These are phyloP conservation scores for Halichoeres trimaculatus DNA, from an alignment of 2,113 vertebrate genomes.

Conservation along the genomic window DNA sequence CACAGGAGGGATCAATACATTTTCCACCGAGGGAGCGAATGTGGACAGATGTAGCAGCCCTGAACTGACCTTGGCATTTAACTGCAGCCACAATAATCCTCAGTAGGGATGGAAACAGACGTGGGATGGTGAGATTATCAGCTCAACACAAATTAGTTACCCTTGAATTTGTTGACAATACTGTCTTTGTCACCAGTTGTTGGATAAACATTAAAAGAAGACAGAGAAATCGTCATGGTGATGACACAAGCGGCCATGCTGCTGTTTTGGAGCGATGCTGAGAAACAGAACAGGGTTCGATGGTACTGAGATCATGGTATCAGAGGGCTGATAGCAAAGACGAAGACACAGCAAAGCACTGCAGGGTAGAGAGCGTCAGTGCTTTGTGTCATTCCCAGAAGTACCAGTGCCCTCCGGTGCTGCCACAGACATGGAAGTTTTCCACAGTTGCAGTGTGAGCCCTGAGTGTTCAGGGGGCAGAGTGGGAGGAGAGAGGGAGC, in stretches of 20 bases:
- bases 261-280: not conserved
- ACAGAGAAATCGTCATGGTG: not conserved
- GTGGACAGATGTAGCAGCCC: not conserved
- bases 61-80: constrained; percentile 71
- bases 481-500: no score
- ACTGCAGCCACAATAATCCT: constrained; percentile 49
- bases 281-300: not conserved
- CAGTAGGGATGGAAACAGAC: constrained; percentile 41
- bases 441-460: no score
- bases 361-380: no score
- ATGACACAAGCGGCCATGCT: not conserved
- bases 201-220: not conserved
- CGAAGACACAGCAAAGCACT: no score
- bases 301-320: no score
- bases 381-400: no score
- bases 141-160: not conserved
- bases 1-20: constrained; percentile 56
- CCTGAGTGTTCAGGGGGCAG: no score
- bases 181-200: not conserved
- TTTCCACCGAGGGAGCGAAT: constrained; percentile 17
- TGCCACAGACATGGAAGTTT: no score
- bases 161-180: not conserved
- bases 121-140: constrained; percentile 28
- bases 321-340: no score
- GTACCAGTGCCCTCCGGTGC: no score